Conservation (phyloP, 2,113 vertebrate species). For the Erinaceus europaeus region DNA sequence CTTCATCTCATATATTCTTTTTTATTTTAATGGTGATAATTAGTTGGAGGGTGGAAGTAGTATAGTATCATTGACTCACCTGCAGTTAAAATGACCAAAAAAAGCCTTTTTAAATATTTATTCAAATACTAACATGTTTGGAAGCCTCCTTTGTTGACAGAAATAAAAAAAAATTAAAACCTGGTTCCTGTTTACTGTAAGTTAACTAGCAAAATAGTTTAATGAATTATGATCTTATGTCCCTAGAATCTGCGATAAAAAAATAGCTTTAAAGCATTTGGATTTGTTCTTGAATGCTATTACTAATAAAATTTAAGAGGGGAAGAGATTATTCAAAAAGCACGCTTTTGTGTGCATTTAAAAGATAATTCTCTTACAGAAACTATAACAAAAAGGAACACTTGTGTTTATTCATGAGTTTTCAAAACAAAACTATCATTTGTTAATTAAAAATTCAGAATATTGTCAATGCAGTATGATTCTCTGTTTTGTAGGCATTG, state of each 20-base stretch:
- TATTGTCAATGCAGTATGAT: background rate
- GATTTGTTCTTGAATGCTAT: background rate
- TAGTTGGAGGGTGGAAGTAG: background rate
- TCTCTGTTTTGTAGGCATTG: background rate
- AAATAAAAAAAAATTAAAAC: background rate
- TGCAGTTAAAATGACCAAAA: background rate
- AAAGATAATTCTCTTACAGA: background rate
- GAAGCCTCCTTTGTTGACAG: background rate
- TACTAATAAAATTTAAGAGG: background rate
- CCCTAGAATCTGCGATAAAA: background rate
- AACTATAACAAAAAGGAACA: background rate
- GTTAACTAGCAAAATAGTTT: slow-evolving; percentile 5
- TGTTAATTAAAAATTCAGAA: no score
- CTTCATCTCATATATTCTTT: background rate
- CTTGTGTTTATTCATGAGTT: background rate
- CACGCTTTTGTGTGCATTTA: background rate
- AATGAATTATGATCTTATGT: slow-evolving; percentile 12
- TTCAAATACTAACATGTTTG: background rate
- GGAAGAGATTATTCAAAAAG: background rate
- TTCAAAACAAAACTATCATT: background rate
- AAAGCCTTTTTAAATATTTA: background rate
- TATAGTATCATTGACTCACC: background rate
- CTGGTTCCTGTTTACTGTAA: background rate
- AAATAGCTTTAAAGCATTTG: slow-evolving; percentile 22
- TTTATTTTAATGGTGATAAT: background rate